Evolutionary conservation across 2,888 invertebrate species (phyloP), one percentile per base, ranked within the genome.

Genomic region (Atrina japonica): DNA sequence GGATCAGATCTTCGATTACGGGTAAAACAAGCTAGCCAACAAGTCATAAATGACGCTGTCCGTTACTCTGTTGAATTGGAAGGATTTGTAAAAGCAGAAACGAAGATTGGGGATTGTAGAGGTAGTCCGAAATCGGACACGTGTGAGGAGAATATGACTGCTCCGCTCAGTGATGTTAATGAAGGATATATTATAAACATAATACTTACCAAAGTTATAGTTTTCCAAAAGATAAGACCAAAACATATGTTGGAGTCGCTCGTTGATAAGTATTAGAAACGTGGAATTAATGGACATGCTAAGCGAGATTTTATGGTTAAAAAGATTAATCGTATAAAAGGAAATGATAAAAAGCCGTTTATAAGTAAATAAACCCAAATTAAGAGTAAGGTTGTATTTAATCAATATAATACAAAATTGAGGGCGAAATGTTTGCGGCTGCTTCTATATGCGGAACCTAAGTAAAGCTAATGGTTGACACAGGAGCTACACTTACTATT

Each of bases 11-110:
- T 63, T 50, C n/a, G 58, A 16, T 25, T 69, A n/a, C 29, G 58
- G 3, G 47, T 69, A 16, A 69, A 61, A 63, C 55, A 69, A 23
- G 41, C 49, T 5, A 56, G 63, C 21, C 69, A 56, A 7, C 27
- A 9, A 18, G n/a, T 50, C 43, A 16, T 69, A 16, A 56, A 69
- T 30, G 58, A 68, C 30, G 68, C 68, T 16, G 35, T 68, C 3
- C 43, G 68, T 7, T 55, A 68, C 25, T 53, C 56, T n/a, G 55
- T 70, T 3, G 59, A 66, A 23, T 40, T 70, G 0, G 70, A 64
- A 27, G 66, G 60, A n/a, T 70, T 47, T 49, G 52, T 25, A 27
- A 40, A 56, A 21, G 53, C 60, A 9, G 59, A 67, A 30, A 14
- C n/a, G 2, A 52, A 64, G 21, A 49, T 40, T 6, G 11, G 18